Conservation (phyloP, 2,113 vertebrate genomes). For the Pygoscelis antarcticus region DNA sequence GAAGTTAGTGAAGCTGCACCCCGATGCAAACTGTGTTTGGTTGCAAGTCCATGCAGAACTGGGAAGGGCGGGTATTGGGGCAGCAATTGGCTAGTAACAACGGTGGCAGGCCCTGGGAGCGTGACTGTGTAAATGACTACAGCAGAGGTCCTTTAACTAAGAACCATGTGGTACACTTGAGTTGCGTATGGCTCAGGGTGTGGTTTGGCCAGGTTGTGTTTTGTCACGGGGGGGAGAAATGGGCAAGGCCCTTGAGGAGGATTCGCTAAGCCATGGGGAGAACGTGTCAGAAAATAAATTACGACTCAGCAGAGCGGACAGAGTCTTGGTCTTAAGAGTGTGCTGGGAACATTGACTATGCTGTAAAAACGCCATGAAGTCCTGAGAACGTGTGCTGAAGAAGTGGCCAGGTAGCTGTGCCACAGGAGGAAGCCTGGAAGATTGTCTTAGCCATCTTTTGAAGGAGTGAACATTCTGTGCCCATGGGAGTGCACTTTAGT, state of each 20-base stretch:
- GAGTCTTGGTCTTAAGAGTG: background rate
- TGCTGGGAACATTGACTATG: background rate
- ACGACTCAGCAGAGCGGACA: background rate
- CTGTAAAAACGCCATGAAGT: background rate
- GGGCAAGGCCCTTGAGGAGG: background rate
- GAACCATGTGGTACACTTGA: background rate
- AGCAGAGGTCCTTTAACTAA: background rate
- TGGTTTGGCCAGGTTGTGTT: background rate
- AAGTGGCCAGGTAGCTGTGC: background rate
- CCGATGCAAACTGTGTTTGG: background rate
- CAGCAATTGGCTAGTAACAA: background rate
- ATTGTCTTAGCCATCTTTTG: background rate
- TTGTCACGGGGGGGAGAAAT: background rate
- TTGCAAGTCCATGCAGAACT: background rate
- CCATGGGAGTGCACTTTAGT: background rate
- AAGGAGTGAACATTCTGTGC: background rate
- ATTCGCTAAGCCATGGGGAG: background rate
- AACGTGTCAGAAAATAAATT: background rate
- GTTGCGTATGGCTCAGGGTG: rapidly evolving
- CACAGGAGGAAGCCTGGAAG: background rate
- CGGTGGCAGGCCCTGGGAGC: background rate
- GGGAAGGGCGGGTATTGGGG: background rate
- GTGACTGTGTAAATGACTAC: too few relatives aligned
- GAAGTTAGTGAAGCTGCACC: background rate
- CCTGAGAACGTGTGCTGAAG: background rate